A percentile compares a stretch with the other conserved stretches of the same genome.
Conservation (phyloP, 2,888 invertebrate genomes). For the Dynastes tityus region DNA sequence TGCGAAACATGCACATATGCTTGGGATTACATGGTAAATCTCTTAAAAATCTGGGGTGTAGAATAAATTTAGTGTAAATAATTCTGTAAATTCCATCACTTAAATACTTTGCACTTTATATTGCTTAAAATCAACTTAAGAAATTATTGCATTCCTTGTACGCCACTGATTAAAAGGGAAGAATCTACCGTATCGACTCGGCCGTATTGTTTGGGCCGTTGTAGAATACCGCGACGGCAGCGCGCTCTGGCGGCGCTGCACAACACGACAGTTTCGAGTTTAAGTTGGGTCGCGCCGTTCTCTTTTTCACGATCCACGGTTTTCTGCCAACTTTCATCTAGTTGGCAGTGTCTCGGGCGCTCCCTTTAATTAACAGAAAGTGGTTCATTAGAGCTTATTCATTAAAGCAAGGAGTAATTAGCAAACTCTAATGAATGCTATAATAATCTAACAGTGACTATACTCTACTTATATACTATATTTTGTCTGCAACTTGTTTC, state of each 20-base stretch:
- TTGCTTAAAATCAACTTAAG: no score
- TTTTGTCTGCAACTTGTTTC: constrained; percentile 58
- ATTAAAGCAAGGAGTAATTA: constrained; percentile 93
- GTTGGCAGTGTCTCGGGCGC: constrained; percentile 68
- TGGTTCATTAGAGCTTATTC: constrained; percentile 93
- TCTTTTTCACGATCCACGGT: constrained; percentile 61
- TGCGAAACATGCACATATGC: no score
- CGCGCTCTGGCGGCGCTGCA: constrained; percentile 15
- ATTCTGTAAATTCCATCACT: no score
- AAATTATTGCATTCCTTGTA: neutral
- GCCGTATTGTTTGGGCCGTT: constrained; percentile 4
- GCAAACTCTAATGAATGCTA: constrained; percentile 90
- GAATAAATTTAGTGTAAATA: no score
- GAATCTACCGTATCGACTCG: constrained; percentile 16
- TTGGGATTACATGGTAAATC: no score
- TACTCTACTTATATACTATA: constrained; percentile 64
- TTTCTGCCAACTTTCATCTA: constrained; percentile 66
- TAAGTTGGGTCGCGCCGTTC: constrained; percentile 52
- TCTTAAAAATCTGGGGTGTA: no score
- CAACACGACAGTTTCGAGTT: constrained; percentile 43
- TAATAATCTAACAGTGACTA: constrained; percentile 79
- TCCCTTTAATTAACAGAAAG: constrained; percentile 91
- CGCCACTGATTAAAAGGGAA: constrained; percentile 17
- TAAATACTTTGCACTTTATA: no score
- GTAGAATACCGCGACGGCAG: neutral